These are phyloP conservation scores for Anser brachyrhynchus DNA, from an alignment of 2,113 vertebrate genomes.

Conservation along the genomic window DNA sequence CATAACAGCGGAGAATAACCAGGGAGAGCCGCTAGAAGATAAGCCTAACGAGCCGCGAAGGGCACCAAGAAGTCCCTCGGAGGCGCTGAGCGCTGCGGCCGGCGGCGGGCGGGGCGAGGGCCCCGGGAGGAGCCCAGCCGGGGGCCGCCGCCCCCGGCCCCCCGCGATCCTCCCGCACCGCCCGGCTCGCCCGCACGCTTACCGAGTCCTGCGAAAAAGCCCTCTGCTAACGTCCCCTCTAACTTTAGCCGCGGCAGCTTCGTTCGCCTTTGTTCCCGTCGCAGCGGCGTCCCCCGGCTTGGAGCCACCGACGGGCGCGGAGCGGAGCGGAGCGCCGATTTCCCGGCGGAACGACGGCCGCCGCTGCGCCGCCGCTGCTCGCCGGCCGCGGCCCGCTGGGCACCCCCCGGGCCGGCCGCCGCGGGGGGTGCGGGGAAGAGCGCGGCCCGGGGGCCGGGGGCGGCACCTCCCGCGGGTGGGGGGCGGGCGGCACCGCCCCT, in stretches of 20 bases:
- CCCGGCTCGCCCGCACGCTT: too few species aligned
- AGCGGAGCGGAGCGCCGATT: not conserved
- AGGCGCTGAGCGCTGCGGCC: not conserved
- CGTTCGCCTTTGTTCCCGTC: not conserved
- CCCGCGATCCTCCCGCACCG: too few species aligned
- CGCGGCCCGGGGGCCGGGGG: not conserved
- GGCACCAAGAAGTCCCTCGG: not conserved
- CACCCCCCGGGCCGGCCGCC: not conserved
- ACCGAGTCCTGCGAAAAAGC: too few species aligned
- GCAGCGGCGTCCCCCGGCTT: not conserved
- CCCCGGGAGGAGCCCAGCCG: too few species aligned
- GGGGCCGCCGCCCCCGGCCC: too few species aligned
- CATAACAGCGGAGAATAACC: too few species aligned
- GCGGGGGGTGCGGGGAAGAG: not conserved
- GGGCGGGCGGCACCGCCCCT: not conserved
- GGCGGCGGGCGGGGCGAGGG: not conserved
- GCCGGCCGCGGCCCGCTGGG: too few species aligned
- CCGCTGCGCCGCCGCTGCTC: too few species aligned
- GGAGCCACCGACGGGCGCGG: not conserved
- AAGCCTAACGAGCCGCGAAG: not conserved
- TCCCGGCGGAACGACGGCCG: not conserved
- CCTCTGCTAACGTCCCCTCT: not conserved
- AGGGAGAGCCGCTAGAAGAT: not conserved
- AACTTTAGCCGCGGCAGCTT: not conserved
- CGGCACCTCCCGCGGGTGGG: not conserved